Evolutionary conservation across 1,140 invertebrate species (phyloP), one percentile per base, ranked within the genome.

Genomic region (Trichonephila clavipes): DNA sequence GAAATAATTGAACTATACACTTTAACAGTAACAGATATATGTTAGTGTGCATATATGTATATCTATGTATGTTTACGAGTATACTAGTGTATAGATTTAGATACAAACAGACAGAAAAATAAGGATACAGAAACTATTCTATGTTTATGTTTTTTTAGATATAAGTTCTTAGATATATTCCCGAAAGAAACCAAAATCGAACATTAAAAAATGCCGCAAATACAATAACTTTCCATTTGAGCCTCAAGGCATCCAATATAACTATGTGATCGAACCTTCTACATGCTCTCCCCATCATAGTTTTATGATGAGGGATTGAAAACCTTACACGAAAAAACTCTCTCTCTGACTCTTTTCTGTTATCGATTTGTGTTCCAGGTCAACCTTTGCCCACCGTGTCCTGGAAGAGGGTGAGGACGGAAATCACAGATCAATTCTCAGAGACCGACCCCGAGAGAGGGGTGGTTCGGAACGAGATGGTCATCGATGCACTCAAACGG

Each of bases 401-500:
- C 10, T 94, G 93, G 93, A 72, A 87, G 40, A 34, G 92, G 7
- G 77, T 40, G 21, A 19, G 62, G n/a, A 28, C 87, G 19, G 93
- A 90, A n/a, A 6, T 85, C 7, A 18, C 77, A 2, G 93, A 90
- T 86, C 59, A 90, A 66, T 69, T 66, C 6, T 83, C 62, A 1
- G 77, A 83, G 40, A 12, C 64, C 6, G 93, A 94, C 61, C 21
- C 61, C 0, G 59, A 64, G 6, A 88, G 86, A 81, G 94, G 94
- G 59, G 81, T 95, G 40, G 95, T 95, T 51, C 83, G 95, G 6
- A 95, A 95, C 96, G 96, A 97, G 94, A 96, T 98, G 77, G 96
- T 97, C 82, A 97, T 98, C 96, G 97, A 97, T 59, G 96, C 97
- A 21, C 97, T 98, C 88, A 96, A 97, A 51, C 96, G 98, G 61